phyloP scores from a whole-genome alignment of 2,113 vertebrate genomes.

The Syngnathoides biaculeatus region DNA sequence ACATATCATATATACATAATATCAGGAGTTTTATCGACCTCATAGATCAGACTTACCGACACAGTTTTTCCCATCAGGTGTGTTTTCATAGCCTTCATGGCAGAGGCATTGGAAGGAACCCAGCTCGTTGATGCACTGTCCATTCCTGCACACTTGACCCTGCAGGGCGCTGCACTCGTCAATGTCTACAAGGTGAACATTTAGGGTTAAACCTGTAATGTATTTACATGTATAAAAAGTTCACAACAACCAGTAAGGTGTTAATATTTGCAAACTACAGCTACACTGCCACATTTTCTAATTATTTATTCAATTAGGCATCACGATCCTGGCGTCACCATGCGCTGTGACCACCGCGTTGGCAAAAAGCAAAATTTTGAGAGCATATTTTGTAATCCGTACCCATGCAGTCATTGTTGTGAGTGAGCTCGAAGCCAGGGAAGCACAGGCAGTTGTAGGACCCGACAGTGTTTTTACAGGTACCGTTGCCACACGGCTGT shows the following conservation, averaged over 20 bases:
- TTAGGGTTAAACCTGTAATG: background rate
- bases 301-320: background rate
- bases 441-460: conserved; percentile 96
- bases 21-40: too few relatives aligned
- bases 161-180: conserved; percentile 83
- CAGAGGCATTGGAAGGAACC: conserved; percentile 93
- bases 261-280: background rate
- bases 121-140: conserved; percentile 86
- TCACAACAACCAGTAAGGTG: background rate
- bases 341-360: background rate
- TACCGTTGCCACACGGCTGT: conserved; percentile 88
- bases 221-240: background rate
- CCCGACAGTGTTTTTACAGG: conserved; percentile 89
- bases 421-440: conserved; percentile 85
- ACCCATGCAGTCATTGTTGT: conserved; percentile 91
- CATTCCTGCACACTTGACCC: conserved; percentile 86
- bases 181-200: conserved; percentile 71
- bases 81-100: conserved; percentile 88
- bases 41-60: conserved; percentile 73
- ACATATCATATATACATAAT: too few relatives aligned
- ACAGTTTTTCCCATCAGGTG: conserved; percentile 87
- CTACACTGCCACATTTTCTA: background rate
- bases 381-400: conserved; percentile 28
- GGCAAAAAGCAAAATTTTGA: background rate
- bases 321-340: too few relatives aligned